Evolutionary conservation across 2,888 invertebrate genomes (phyloP), one percentile per base, ranked within the genome.

Genomic region (Galeruca laticollis): DNA sequence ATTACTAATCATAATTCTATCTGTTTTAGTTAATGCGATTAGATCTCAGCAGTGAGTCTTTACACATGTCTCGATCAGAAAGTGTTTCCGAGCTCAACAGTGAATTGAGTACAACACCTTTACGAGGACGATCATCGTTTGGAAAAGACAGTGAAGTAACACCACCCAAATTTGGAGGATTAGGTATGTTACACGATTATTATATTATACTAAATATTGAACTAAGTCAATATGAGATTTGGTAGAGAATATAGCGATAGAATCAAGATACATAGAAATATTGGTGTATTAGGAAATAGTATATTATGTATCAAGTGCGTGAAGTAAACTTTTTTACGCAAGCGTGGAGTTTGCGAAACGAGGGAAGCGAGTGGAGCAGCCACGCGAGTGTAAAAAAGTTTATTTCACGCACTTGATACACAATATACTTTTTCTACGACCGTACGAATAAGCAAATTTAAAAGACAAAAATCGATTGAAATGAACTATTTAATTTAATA

Each of bases 31-130:
- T 94, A 68, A 93, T 94, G 93, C 90, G 92, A 68, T 88, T 93
- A 84, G 94, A 94, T 83, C 90, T 92, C 56, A 93, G 93, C 68
- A 91, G 93, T 87, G 94, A 94, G 84, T 93, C 93, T 35, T 86
- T 94, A 74, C 92, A 91, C 60, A 91, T 94, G 76, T 91, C 90
- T 18, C 90, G 94, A 37, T 94, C 95, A 33, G 95, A 95, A 84
- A 94, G 94, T 83, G 94, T 94, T 78, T 93, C 92, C 20, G 94
- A 95, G 86, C 86, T 95, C 13, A 94, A 91, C 80, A 92, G 92
- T 74, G 93, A 93, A 66, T 75, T 80, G 13, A 80, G 80, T 33
- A 70, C 76, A 54, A 79, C 81, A 49, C 81, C 82, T 33, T 71
- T 82, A n/a, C 76, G 82, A 73, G 83, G 86, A 69, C 80, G 84